Percentiles rank a stretch among this genome's conserved stretches.
These are phyloP conservation scores for Volucella bombylans DNA, from an alignment of 2,888 invertebrate species.

Conservation along the genomic window DNA sequence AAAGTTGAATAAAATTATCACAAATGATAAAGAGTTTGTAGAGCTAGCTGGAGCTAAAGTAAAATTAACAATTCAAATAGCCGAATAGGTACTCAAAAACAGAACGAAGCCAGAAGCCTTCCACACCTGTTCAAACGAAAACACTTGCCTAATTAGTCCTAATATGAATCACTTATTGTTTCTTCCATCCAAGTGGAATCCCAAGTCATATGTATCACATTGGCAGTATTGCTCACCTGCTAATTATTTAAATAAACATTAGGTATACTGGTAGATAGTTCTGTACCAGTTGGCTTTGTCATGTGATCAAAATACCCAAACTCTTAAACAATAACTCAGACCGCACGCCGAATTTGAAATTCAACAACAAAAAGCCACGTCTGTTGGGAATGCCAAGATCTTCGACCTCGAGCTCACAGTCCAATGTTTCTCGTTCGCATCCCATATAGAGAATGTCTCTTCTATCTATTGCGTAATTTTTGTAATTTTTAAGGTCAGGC, in stretches of 20 bases:
- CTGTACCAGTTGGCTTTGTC: constrained; percentile 29
- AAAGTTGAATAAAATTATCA: no score
- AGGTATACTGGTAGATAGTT: constrained; percentile 17
- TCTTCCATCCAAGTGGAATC: background rate
- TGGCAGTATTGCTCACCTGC: background rate
- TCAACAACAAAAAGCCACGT: constrained; percentile 9
- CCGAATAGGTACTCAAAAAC: no score
- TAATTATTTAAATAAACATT: constrained; percentile 38
- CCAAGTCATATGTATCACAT: background rate
- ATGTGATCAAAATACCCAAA: constrained; percentile 35
- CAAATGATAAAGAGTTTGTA: no score
- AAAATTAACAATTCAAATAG: no score
- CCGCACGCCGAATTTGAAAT: no score
- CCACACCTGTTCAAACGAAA: background rate
- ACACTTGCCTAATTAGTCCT: background rate
- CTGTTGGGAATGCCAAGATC: constrained; percentile 19
- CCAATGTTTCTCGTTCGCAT: background rate
- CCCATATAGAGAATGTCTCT: background rate
- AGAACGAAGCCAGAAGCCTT: background rate
- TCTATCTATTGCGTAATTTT: constrained; percentile 41
- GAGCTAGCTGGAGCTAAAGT: no score
- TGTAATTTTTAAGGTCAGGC: background rate
- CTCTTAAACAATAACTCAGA: constrained; percentile 17
- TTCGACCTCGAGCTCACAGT: constrained; percentile 2
- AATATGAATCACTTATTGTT: background rate